Percentiles rank a stretch among this genome's conserved stretches.
phyloP scores from a whole-genome alignment of 1,140 invertebrate species.

The honey bee (Apis mellifera) region Amel_HAv3.1 CM009939.2:8614001-8614500 shows the following conservation, averaged over 20 bases:
- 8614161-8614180: conserved; percentile 6
- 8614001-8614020: conserved; percentile 46
- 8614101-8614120: conserved; percentile 30
- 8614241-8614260: neutral
- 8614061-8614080: neutral
- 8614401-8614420: neutral
- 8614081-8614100: conserved; percentile 37
- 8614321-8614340: neutral
- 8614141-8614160: conserved; percentile 44
- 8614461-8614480: neutral
- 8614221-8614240: conserved; percentile 36
- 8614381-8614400: neutral
- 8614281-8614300: neutral
- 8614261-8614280: neutral
- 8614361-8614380: neutral
- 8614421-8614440: neutral
- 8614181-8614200: neutral
- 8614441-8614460: neutral
- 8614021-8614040: conserved; percentile 39
- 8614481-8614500: too few relatives aligned
- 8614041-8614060: conserved; percentile 11
- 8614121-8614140: conserved; percentile 15
- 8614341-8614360: neutral
- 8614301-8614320: neutral
- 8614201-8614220: neutral